Evolutionary conservation across 2,888 invertebrate species (phyloP).

Genomic region (Cenopis cana): DNA sequence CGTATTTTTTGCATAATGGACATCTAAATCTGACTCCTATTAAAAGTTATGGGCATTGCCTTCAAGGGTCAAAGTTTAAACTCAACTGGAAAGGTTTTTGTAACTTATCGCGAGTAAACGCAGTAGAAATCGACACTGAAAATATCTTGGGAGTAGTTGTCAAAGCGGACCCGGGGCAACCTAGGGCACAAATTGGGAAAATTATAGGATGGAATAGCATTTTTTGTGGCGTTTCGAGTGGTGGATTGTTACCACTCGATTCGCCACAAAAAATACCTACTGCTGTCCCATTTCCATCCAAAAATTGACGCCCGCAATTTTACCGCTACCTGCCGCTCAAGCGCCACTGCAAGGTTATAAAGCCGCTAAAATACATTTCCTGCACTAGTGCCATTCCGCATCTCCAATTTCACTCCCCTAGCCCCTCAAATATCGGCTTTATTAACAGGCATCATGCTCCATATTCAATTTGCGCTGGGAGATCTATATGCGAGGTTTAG

Average conservation of each 20-base stretch:
- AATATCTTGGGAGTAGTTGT: too few species aligned
- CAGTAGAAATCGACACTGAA: too few species aligned
- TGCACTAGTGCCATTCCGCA: conserved; percentile 13
- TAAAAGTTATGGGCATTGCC: conserved; percentile 83
- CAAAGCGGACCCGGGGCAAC: too few species aligned
- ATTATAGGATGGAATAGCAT: too few species aligned
- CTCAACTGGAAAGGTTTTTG: conserved; percentile 19
- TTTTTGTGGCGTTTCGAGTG: too few species aligned
- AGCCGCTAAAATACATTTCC: conserved; percentile 32
- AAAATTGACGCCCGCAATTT: conserved; percentile 25
- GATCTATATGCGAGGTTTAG: conserved; percentile 8
- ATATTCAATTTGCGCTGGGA: neutral
- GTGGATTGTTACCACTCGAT: too few species aligned
- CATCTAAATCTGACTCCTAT: conserved; percentile 80
- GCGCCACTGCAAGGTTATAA: conserved; percentile 28
- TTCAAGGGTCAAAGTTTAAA: conserved; percentile 74
- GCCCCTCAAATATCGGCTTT: neutral
- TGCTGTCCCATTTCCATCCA: conserved; percentile 5
- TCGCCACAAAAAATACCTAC: conserved; percentile 3
- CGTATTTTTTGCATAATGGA: conserved; percentile 81
- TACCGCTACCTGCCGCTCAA: conserved; percentile 12
- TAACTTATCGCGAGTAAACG: neutral
- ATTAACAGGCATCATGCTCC: neutral
- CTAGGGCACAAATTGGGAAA: too few species aligned
- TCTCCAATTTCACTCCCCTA: neutral